Conservation (phyloP, 2,888 invertebrate species). For the Ligdia adustata region DNA sequence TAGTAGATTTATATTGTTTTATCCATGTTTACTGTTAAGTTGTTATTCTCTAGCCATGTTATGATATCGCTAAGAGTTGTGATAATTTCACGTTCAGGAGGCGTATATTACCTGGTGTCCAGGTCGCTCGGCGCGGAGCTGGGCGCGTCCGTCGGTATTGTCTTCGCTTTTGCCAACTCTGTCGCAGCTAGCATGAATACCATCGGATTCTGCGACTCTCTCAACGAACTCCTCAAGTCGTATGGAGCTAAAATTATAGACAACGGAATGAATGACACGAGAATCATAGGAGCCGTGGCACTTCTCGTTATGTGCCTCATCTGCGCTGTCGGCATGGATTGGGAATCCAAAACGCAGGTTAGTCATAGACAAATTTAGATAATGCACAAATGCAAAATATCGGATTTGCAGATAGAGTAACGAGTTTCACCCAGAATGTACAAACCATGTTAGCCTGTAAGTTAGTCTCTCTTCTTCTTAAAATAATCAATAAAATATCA, state of each 20-base stretch:
- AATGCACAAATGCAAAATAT: too few species aligned
- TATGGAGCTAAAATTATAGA: constrained; percentile 89
- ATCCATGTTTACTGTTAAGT: too few species aligned
- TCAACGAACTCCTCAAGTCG: constrained; percentile 88
- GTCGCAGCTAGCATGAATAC: constrained; percentile 98
- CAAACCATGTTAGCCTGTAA: too few species aligned
- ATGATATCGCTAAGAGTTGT: too few species aligned
- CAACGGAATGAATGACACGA: constrained; percentile 87
- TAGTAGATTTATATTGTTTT: too few species aligned
- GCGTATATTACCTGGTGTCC: constrained; percentile 98
- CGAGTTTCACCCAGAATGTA: too few species aligned
- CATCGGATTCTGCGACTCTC: constrained; percentile 97
- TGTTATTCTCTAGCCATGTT: not conserved
- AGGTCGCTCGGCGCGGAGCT: constrained; percentile 97
- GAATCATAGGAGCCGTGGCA: constrained; percentile 92
- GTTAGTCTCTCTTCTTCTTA: too few species aligned
- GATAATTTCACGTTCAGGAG: too few species aligned
- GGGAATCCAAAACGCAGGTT: constrained; percentile 95
- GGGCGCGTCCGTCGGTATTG: constrained; percentile 97
- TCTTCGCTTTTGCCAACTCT: constrained; percentile 98
- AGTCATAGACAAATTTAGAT: too few species aligned
- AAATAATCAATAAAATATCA: too few species aligned
- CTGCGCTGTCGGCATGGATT: constrained; percentile 97
- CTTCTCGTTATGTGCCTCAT: constrained; percentile 91
- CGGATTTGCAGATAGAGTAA: too few species aligned